A percentile compares a stretch with the other conserved stretches of the same genome.
These are phyloP conservation scores for Harpagifer antarcticus DNA, from an alignment of 2,797 vertebrate genomes.

Conservation along the genomic window DNA sequence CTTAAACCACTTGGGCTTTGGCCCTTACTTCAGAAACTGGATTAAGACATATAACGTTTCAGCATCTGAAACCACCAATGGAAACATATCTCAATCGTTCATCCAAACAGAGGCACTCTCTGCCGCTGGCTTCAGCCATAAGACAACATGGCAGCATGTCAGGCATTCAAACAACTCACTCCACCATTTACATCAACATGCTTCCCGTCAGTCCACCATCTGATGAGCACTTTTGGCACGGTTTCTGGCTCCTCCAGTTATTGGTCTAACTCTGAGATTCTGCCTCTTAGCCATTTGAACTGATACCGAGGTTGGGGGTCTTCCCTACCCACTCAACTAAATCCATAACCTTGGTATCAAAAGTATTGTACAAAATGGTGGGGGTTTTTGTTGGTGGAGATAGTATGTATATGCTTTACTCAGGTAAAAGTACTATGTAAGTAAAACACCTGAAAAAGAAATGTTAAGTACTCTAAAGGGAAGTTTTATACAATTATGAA, in stretches of 20 bases:
- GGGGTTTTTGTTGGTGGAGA: too few species aligned
- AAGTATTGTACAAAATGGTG: too few species aligned
- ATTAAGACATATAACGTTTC: too few species aligned
- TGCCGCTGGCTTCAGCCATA: background rate
- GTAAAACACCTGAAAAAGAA: too few species aligned
- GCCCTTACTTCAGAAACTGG: too few species aligned
- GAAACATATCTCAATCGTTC: background rate
- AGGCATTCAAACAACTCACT: background rate
- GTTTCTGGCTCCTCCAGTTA: conserved; percentile 2
- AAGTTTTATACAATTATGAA: too few species aligned
- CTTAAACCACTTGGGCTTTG: too few species aligned
- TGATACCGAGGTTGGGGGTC: background rate
- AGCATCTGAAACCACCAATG: background rate
- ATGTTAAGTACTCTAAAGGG: too few species aligned
- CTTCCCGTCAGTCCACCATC: too few species aligned
- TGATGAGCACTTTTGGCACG: background rate
- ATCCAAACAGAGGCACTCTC: background rate
- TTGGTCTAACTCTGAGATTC: background rate
- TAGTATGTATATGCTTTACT: too few species aligned
- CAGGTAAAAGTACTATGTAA: too few species aligned
- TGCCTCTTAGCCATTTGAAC: background rate
- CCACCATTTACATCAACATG: background rate
- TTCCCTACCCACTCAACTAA: background rate
- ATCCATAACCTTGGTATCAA: too few species aligned
- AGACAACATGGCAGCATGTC: background rate